Evolutionary conservation across 2,113 vertebrate species (phyloP).

Genomic region (Aegithalos caudatus): DNA sequence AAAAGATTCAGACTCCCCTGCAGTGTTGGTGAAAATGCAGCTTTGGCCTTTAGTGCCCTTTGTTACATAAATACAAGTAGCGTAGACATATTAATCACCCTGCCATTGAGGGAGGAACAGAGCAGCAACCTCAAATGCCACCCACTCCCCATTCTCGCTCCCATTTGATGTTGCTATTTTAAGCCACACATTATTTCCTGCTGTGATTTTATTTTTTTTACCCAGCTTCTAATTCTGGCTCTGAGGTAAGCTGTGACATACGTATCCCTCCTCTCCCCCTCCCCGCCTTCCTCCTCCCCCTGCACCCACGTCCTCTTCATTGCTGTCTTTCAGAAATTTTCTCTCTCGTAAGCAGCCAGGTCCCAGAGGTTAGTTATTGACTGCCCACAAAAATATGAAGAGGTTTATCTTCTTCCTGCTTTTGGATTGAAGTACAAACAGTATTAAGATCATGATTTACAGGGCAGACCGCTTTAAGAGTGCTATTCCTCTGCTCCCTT

Average conservation of each 20-base stretch:
- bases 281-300: slow-evolving; percentile 17
- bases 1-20: slow-evolving; percentile 30
- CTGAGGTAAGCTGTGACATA: slow-evolving; percentile 83
- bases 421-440: neutral
- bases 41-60: slow-evolving; percentile 62
- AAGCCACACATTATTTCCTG: slow-evolving; percentile 79
- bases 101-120: slow-evolving; percentile 69
- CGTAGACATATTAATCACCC: slow-evolving; percentile 63
- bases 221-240: slow-evolving; percentile 79
- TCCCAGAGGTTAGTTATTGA: neutral
- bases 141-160: slow-evolving; percentile 74
- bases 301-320: slow-evolving; percentile 44
- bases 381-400: neutral
- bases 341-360: neutral
- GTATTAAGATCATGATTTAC: neutral
- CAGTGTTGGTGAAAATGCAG: slow-evolving; percentile 39
- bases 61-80: slow-evolving; percentile 57
- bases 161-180: slow-evolving; percentile 77
- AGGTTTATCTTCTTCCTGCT: neutral
- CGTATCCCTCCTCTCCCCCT: slow-evolving; percentile 62
- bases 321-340: neutral
- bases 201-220: slow-evolving; percentile 78
- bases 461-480: neutral
- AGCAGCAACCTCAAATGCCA: slow-evolving; percentile 71
- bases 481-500: neutral